Evolutionary conservation across 2,113 vertebrate genomes (phyloP).

Genomic region (Murina feae): DNA sequence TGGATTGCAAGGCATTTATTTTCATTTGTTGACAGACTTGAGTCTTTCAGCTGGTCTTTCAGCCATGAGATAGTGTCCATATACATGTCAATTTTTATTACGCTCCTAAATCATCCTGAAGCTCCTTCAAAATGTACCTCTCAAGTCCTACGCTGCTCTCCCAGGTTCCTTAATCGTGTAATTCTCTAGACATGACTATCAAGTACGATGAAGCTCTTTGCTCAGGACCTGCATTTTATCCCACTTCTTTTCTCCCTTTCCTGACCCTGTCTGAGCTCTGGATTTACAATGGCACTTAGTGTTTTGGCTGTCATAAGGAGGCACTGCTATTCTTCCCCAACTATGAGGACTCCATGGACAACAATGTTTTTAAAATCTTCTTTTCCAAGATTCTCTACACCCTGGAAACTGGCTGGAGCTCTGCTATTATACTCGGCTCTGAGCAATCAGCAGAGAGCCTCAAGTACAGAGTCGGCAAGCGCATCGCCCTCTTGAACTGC

Average conservation of each 20-base stretch:
- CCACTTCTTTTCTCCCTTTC: background rate
- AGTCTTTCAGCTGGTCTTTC: conserved; percentile 46
- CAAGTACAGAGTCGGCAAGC: background rate
- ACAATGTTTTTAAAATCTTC: conserved; percentile 26
- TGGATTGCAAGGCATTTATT: conserved; percentile 41
- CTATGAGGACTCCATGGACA: background rate
- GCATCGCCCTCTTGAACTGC: background rate
- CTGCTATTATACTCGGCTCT: conserved; percentile 54
- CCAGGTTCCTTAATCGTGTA: background rate
- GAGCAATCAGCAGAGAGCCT: conserved; percentile 39
- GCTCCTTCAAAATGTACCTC: background rate
- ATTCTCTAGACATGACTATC: conserved; percentile 45
- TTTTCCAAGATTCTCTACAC: conserved; percentile 44
- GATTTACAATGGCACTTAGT: background rate
- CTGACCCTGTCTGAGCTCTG: background rate
- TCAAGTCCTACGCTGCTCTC: background rate
- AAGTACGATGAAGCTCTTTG: background rate
- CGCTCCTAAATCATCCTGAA: conserved; percentile 48
- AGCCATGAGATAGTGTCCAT: conserved; percentile 49
- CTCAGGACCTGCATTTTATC: background rate
- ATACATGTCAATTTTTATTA: conserved; percentile 66
- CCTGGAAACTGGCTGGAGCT: conserved; percentile 68
- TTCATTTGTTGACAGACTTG: conserved; percentile 61
- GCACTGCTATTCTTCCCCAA: background rate
- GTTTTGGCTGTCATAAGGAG: background rate